Evolutionary conservation across 2,113 vertebrate genomes (phyloP).

Genomic region (Solea senegalensis): DNA sequence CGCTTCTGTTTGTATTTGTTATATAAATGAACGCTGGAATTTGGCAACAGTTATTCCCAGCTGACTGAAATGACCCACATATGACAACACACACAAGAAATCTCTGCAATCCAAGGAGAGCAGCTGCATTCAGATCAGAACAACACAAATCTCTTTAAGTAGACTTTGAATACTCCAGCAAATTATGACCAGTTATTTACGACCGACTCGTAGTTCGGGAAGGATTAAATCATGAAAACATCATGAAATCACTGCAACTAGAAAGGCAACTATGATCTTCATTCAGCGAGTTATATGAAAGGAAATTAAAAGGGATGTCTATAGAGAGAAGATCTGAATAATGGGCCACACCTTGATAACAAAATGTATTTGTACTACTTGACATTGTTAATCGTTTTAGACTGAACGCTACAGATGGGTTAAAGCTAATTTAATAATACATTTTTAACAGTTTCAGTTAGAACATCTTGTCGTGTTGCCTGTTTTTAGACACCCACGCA

Average conservation of each 20-base stretch:
- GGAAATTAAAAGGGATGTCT: background rate
- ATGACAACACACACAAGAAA: conserved; percentile 1
- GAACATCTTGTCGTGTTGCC: background rate
- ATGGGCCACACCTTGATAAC: background rate
- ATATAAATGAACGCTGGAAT: background rate
- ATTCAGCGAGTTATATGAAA: conserved; percentile 4
- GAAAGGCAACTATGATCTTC: conserved; percentile 6
- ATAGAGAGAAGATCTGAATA: too few relatives aligned
- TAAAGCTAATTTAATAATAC: too few relatives aligned
- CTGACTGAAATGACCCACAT: conserved; percentile 33
- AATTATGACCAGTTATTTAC: background rate
- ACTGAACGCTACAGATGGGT: too few relatives aligned
- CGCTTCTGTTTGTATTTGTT: background rate
- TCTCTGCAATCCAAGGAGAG: conserved; percentile 16
- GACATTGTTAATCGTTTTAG: background rate
- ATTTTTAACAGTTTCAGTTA: too few relatives aligned
- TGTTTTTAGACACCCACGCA: background rate
- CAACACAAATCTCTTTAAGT: conserved; percentile 57
- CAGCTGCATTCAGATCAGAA: conserved; percentile 28
- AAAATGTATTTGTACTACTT: background rate
- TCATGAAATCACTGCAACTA: conserved; percentile 33
- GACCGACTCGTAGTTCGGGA: conserved; percentile 2
- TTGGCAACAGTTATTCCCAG: conserved; percentile 24
- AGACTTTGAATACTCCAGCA: conserved; percentile 23
- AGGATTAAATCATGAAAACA: conserved; percentile 50